These are phyloP conservation scores for Coleophora deauratella DNA, from an alignment of 2,888 invertebrate genomes.

Conservation along the genomic window DNA sequence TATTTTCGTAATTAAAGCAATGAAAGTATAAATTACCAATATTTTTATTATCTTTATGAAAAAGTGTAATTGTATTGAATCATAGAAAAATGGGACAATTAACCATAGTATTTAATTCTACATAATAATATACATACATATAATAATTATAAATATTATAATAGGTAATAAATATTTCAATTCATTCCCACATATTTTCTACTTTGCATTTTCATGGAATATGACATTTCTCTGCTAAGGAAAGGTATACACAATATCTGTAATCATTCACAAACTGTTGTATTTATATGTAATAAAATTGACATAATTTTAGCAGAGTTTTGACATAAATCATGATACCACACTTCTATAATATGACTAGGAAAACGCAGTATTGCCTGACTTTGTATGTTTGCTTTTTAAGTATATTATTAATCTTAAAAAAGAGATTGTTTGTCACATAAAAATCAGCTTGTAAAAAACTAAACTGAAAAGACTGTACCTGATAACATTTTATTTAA, in stretches of 20 bases:
- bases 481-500: no score
- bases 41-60: conserved; percentile 26
- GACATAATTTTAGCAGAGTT: conserved; percentile 30
- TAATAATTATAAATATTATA: conserved; percentile 8
- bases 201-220: conserved; percentile 36
- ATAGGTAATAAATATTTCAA: conserved; percentile 21
- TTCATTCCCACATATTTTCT: conserved; percentile 29
- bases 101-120: conserved; percentile 19
- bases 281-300: no score
- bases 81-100: conserved; percentile 50
- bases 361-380: conserved; percentile 21
- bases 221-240: conserved; percentile 39
- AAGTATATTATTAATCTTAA: no score
- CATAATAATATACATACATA: conserved; percentile 19
- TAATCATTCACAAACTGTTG: not conserved
- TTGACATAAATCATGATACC: conserved; percentile 35
- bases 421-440: no score
- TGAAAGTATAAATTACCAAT: conserved; percentile 21
- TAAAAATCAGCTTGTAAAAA: no score
- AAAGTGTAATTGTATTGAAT: conserved; percentile 43
- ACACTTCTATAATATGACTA: conserved; percentile 24
- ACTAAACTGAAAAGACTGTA: no score
- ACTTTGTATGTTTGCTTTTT: conserved; percentile 34
- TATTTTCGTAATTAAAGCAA: conserved; percentile 14
- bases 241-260: conserved; percentile 7